A percentile compares a stretch with the other conserved stretches of the same genome.
Conservation (phyloP, 2,797 vertebrate genomes). For the Sebastes miniatus region DNA sequence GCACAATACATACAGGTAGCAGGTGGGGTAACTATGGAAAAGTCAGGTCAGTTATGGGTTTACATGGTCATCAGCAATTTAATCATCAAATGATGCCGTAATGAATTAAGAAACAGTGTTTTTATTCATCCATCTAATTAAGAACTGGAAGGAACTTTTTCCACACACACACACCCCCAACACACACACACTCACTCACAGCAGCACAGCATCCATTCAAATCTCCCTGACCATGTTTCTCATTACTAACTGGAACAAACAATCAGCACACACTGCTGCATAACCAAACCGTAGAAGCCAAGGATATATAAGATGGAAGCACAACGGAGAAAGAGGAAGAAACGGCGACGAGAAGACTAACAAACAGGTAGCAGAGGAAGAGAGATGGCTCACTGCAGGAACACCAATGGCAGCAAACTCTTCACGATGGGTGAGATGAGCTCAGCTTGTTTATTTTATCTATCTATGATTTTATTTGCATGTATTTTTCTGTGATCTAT, state of each 20-base stretch:
- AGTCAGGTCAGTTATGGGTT: background rate
- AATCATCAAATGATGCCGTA: background rate
- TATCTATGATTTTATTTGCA: background rate
- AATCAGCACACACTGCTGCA: conserved; percentile 53
- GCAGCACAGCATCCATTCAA: conserved; percentile 53
- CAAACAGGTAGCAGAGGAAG: background rate
- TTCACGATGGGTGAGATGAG: conserved; percentile 70
- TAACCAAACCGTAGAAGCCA: conserved; percentile 33
- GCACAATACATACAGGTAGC: background rate
- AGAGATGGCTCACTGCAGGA: conserved; percentile 58
- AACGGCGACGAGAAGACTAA: background rate
- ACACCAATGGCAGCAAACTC: conserved; percentile 49
- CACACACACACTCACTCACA: background rate
- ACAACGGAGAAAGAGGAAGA: conserved; percentile 7
- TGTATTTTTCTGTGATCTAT: background rate
- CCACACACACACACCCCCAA: background rate
- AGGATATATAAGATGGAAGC: conserved; percentile 57
- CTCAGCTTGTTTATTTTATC: background rate
- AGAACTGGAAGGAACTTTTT: conserved; percentile 7
- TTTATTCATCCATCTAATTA: conserved; percentile 58
- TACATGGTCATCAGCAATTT: background rate
- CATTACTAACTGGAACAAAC: conserved; percentile 55
- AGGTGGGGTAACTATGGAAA: background rate
- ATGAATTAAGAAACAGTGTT: conserved; percentile 1
- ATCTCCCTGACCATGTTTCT: conserved; percentile 57